These are phyloP conservation scores for Grapholita molesta DNA, from an alignment of 1,140 invertebrate genomes.

Conservation along the genomic window DNA sequence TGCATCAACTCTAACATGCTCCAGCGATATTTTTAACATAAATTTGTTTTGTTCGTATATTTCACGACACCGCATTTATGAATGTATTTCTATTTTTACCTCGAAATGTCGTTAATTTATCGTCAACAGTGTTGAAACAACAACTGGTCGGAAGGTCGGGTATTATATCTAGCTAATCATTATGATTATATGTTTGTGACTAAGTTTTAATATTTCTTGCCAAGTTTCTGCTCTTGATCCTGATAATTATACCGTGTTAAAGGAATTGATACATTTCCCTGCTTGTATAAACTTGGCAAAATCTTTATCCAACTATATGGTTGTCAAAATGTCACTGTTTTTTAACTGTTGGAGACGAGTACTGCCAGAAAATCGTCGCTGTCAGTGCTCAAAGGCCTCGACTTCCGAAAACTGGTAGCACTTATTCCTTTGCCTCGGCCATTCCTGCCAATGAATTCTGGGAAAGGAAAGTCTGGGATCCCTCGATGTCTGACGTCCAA, in stretches of 20 bases:
- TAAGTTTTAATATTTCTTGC: not conserved
- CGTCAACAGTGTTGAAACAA: too few species aligned
- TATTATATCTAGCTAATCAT: not conserved
- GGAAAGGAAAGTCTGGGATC: conserved; percentile 54
- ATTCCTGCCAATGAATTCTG: conserved; percentile 39
- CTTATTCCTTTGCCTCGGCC: conserved; percentile 53
- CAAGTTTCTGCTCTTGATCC: not conserved
- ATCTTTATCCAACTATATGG: not conserved
- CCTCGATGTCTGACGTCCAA: conserved; percentile 61
- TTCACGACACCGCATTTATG: too few species aligned
- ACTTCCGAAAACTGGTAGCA: conserved; percentile 47
- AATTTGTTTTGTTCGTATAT: not conserved
- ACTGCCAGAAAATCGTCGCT: conserved; percentile 55
- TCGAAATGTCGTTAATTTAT: too few species aligned
- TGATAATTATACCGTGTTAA: too few species aligned
- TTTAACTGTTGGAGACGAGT: conserved; percentile 46
- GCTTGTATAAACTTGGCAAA: not conserved
- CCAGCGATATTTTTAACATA: not conserved
- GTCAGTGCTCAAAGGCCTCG: conserved; percentile 22
- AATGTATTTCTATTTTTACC: too few species aligned
- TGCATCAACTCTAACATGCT: not conserved
- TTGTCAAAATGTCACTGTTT: not conserved
- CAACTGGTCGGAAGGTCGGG: too few species aligned
- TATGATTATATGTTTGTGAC: not conserved
- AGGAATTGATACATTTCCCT: too few species aligned